Evolutionary conservation across 2,113 vertebrate genomes (phyloP).

Genomic region (Microtus oregoni): DNA sequence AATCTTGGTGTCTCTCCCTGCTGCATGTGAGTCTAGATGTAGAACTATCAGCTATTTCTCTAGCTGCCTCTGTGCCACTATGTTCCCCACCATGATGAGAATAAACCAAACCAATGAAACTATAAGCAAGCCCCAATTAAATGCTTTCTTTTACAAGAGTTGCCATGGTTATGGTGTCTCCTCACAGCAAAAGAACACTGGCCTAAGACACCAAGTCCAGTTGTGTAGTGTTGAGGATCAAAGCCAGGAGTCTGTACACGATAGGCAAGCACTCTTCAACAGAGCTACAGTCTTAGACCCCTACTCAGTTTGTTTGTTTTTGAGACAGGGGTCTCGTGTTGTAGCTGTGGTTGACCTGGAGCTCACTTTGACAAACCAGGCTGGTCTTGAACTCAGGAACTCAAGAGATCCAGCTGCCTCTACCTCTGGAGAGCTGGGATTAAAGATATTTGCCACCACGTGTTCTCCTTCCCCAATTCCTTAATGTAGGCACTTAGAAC

Average conservation of each 20-base stretch:
- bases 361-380: background rate
- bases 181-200: background rate
- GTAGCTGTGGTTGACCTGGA: background rate
- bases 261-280: background rate
- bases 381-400: background rate
- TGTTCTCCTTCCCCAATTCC: background rate
- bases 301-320: background rate
- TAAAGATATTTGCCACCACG: background rate
- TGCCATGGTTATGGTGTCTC: background rate
- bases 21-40: background rate
- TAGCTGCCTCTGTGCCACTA: background rate
- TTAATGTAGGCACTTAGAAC: background rate
- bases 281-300: background rate
- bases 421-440: background rate
- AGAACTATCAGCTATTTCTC: background rate
- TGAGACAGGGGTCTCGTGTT: background rate
- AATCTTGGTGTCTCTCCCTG: background rate
- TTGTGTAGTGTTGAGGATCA: background rate
- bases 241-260: background rate
- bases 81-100: background rate
- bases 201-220: background rate
- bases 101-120: background rate
- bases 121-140: background rate
- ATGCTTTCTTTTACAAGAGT: background rate
- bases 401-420: too few species aligned